Base-by-base conservation (phyloP, 2,113 vertebrate species). In the Leucopsar rothschildi region DNA sequence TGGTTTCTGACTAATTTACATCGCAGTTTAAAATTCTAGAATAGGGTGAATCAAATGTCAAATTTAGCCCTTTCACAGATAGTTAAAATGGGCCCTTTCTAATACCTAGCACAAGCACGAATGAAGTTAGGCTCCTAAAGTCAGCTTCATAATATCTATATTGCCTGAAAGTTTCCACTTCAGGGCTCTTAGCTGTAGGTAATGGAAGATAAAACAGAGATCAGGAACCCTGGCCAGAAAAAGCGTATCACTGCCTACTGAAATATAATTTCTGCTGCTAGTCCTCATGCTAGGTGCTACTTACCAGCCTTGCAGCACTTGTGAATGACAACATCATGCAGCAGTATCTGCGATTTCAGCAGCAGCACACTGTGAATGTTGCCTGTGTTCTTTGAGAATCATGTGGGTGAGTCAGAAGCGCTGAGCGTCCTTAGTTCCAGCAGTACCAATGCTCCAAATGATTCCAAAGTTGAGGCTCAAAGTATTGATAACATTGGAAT, bases 1-100 rank as follows among this genome's bases (percentile, higher is more conserved):
- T 10, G 16, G 94, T 98, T 98, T 98, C 97, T 97, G 96, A 97
- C 97, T 98, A 97, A 98, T 98, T 98, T 97, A 98, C 97, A 98
- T 98, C 97, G 90, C 97, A 96, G 97, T 97, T 98, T 98, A 97
- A 98, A 98, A 97, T 97, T 95, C 97, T 89, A 95, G 96, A 97
- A 96, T 61, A 97, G 96, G 95, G 97, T 94, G 97, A 98, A 96
- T 96, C 97, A 96, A 98, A 97, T 97, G 97, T 98, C 98, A 97
- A 91, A 96, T 96, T 95, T 79, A 97, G 97, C 89, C 88, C 96
- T 97, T 97, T 93, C 80, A 86, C 56, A 59, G 88, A 81, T 19
- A 91, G 95, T 92, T 97, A 70, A 97, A 97, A 92, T 35, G 57
- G 95, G 56, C 86, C 84, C 82, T 20, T 75, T 93, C 91, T 91